Evolutionary conservation across 2,113 vertebrate genomes (phyloP).

Genomic region (Alouatta palliata): DNA sequence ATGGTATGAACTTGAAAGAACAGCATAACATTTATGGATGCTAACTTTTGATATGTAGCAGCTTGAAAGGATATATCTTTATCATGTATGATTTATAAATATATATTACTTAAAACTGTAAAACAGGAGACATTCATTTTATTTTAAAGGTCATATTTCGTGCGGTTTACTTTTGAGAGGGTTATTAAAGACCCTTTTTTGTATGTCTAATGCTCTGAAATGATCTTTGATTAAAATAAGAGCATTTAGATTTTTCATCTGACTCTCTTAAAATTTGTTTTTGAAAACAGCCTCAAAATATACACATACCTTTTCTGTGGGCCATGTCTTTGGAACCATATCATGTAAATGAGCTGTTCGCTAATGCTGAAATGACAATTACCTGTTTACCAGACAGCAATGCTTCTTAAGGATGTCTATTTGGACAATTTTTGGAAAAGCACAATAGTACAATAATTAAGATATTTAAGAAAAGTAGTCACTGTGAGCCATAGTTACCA

Average conservation of each 20-base stretch:
- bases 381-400: slow-evolving; percentile 62
- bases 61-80: background rate
- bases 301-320: background rate
- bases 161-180: background rate
- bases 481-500: slow-evolving; percentile 57
- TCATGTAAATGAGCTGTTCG: slow-evolving; percentile 37
- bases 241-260: background rate
- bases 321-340: slow-evolving; percentile 63
- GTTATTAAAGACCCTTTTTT: background rate
- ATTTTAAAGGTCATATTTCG: slow-evolving; percentile 6
- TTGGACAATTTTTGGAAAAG: slow-evolving; percentile 75
- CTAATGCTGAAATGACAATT: slow-evolving; percentile 65
- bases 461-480: slow-evolving; percentile 74
- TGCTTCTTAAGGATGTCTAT: slow-evolving; percentile 68
- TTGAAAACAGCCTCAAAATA: slow-evolving; percentile 1
- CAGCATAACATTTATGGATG: background rate
- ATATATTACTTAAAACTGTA: background rate
- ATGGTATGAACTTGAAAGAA: slow-evolving; percentile 12
- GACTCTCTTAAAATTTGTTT: slow-evolving; percentile 31
- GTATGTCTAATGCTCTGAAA: background rate
- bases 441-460: slow-evolving; percentile 60
- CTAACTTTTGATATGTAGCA: background rate
- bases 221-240: slow-evolving; percentile 17
- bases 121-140: background rate
- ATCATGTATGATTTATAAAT: background rate